Conservation (phyloP, 2,888 invertebrate genomes). For the Oscheius myriophilus region DNA sequence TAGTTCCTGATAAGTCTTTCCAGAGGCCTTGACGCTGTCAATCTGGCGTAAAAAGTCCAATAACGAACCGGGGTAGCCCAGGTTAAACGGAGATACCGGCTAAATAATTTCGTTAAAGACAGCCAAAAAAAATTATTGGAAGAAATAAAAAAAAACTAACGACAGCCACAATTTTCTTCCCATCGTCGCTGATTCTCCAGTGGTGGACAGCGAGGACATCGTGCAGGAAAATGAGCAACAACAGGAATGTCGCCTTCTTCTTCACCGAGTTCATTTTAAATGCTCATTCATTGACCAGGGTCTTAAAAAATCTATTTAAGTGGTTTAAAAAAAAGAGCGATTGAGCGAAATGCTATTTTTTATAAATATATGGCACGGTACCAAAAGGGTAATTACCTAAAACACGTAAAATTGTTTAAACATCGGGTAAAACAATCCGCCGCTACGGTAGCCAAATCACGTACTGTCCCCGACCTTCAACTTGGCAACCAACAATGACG, state of each 20-base stretch:
- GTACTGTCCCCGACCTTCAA: too few relatives aligned
- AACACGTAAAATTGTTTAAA: too few relatives aligned
- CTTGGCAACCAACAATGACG: too few relatives aligned
- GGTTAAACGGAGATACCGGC: conserved; percentile 37
- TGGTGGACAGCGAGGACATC: conserved; percentile 34
- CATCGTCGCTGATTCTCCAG: conserved; percentile 48
- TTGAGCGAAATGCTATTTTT: too few relatives aligned
- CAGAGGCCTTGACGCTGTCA: conserved; percentile 35
- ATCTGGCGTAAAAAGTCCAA: conserved; percentile 43
- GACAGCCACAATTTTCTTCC: conserved; percentile 48
- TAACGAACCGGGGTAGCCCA: conserved; percentile 41
- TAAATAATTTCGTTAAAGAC: conserved; percentile 17
- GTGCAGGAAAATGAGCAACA: conserved; percentile 6
- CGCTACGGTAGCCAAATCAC: too few relatives aligned
- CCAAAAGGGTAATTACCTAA: too few relatives aligned
- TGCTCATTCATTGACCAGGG: too few relatives aligned
- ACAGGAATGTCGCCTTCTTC: conserved; percentile 1
- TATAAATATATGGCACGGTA: too few relatives aligned
- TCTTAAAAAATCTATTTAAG: too few relatives aligned
- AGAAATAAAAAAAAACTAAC: conserved; percentile 32
- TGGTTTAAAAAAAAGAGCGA: too few relatives aligned
- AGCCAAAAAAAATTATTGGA: too few relatives aligned
- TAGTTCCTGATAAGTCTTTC: conserved; percentile 19
- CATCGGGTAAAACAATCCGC: too few relatives aligned
- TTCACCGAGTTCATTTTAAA: background rate